Conservation (phyloP, 2,888 invertebrate species). For the Seladonia tumulorum region DNA sequence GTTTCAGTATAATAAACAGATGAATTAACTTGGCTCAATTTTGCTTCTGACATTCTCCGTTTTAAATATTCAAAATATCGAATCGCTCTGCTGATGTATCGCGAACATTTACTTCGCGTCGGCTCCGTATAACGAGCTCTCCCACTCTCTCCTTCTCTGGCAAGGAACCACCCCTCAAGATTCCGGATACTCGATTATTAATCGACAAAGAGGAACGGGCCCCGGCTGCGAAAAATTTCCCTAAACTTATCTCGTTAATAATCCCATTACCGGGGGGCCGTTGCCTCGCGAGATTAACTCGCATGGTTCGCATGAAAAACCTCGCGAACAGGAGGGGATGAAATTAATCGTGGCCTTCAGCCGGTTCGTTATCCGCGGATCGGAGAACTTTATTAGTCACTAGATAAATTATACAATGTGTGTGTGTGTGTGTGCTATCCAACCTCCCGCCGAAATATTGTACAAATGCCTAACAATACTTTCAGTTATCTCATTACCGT, state of each 20-base stretch:
- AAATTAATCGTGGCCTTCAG: slow-evolving; percentile 35
- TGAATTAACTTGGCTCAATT: too few relatives aligned
- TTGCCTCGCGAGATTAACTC: slow-evolving; percentile 42
- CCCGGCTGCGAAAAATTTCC: slow-evolving; percentile 54
- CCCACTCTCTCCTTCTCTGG: neutral
- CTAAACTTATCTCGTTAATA: slow-evolving; percentile 68
- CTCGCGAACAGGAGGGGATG: slow-evolving; percentile 19
- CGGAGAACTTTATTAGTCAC: slow-evolving; percentile 24
- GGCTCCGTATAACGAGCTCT: too few relatives aligned
- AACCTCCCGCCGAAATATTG: neutral
- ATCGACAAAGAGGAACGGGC: slow-evolving; percentile 59
- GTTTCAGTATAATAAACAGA: too few relatives aligned
- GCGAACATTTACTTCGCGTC: too few relatives aligned
- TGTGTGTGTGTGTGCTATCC: too few relatives aligned
- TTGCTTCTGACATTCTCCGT: too few relatives aligned
- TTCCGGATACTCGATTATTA: slow-evolving; percentile 62
- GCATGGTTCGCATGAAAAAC: slow-evolving; percentile 21
- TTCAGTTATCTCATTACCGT: neutral
- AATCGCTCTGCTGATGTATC: too few relatives aligned
- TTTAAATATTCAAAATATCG: too few relatives aligned
- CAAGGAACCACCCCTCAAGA: slow-evolving; percentile 12
- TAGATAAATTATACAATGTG: slow-evolving; percentile 4
- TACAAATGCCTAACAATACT: neutral
- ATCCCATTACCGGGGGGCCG: slow-evolving; percentile 49
- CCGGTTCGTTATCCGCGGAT: slow-evolving; percentile 1